Base-by-base conservation (phyloP, 2,113 vertebrate species). In the Pseudonaja textilis region DNA sequence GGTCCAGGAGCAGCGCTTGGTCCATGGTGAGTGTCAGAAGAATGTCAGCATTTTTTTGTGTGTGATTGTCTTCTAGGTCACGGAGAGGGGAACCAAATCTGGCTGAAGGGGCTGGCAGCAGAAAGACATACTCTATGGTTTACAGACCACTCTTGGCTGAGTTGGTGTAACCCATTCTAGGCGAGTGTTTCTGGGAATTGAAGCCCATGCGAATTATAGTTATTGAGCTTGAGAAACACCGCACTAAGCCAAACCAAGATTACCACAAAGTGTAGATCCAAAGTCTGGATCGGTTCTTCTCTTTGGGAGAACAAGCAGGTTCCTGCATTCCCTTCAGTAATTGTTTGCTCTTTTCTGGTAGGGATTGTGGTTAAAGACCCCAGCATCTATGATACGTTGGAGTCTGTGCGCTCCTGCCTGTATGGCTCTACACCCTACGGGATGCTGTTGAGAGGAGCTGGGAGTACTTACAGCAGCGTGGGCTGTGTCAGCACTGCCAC, bases 1-100 rank as follows among this genome's bases (percentile, higher is more conserved):
- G 98, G 98, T 99, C 91, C 99, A 99, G 96, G 99, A 99, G 95
- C 99, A 99, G 98, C 97, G 98, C 90, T 97, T 99, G 20, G 97
- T 99, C 93, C 98, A 98, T 3, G 99, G 99, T 99, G 96, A 97
- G 98, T 95, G n/a, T 14, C 29, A 86, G 87, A 1, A 14, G 1
- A 7, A 42, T n/a, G 55, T 23, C 56, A 50, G 10, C 1, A 20
- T 26, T 12, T 10, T 45, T 20, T 10, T 45, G 18, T 22, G 25
- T 57, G 26, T 56, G 87, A 34, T 2, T 18, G 42, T 18, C 87
- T 88, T 88, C 7, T 23, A 56, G n/a, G 14, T 55, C 23, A 42
- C 1, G 6, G 50, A 3, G 8, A 1, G 47, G 6, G 50, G 29
- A n/a, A 18, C 86, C 74, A 81, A 39, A 81, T 81, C 6, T 81